Base-by-base conservation (phyloP, 64 coral and sea anemone genomes). In the Montipora foliosa region DNA sequence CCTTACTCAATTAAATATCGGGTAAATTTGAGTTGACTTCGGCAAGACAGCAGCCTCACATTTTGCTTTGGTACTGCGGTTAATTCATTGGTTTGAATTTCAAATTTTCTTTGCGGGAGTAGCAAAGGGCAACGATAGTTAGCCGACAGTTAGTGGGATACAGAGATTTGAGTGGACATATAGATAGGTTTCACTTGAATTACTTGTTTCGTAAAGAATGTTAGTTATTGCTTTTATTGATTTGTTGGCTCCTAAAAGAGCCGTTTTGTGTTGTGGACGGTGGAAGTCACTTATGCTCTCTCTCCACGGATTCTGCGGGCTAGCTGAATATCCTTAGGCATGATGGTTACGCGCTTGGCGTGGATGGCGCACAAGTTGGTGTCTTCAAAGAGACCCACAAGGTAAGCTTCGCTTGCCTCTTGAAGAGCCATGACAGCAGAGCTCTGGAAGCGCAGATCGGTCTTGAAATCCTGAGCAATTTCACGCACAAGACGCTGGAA, bases 401-500 rank as follows among this genome's bases (percentile, higher is more conserved):
- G 85, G 79, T 96, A 96, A 79, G 95, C 95, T 62, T 96, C 95
- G 87, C 95, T 96, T 25, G 95, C 95, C 62, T 96, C 95, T 72
- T 96, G 95, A 75, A 96, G 91, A 76, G 95, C 95, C 95, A 96
- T 96, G 25, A 96, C 95, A 44, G 95, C 95, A 19, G 87, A 90
- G 91, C 95, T 96, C 74, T 96, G 95, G 87, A 96, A 96, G 62
- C 95, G 95, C 24, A 96, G 74, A 14, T 96, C 95, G 15, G 95
- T 96, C 88, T 96, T 96, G 91, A 96, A 96, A 55, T 96, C 95
- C 53, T 96, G 95, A 91, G 95, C 95, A 55, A 96, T 96, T 46
- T 96, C 95, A 46, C 95, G 95, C 79, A 96, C 95, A 72, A 96
- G 95, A 82, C 95, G 95, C 75, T 96, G 95, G 88, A 96, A 96